Base-by-base conservation (phyloP, 2,113 vertebrate species). In the Ceyx melanurus region DNA sequence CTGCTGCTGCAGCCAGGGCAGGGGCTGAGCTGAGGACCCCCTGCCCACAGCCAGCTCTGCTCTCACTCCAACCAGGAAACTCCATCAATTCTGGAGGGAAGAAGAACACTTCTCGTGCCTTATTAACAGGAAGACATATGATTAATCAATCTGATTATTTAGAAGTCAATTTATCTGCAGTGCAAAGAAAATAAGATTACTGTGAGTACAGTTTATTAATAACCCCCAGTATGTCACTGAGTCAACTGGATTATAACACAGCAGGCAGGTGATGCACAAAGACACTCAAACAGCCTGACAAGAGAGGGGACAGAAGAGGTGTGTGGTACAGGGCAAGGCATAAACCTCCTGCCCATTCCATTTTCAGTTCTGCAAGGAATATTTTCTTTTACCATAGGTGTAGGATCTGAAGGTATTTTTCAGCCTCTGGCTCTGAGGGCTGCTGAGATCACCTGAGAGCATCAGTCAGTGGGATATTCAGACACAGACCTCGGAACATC, bases 161-260 rank as follows among this genome's bases (percentile, higher is more conserved):
- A 58, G 54, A 86, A 86, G 81, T 82, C 80, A 94, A 88, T 88
- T 96, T 93, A 73, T 93, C 83, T 79, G 37, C 77, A 90, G 73
- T 78, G 58, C 45, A 79, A 93, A 85, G 84, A 92, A 95, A 96
- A 96, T 92, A 84, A 94, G 77, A 90, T 94, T 95, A 93, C 48
- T 54, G 35, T 86, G 83, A 93, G 54, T 68, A 86, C 8, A 54
- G 62, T 81, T 86, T 92, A 85, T 85, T 94, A 94, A 76, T 94
- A 92, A 91, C 21, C 22, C 68, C 46, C 81, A 93, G 77, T 87
- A 89, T 96, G 92, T 19, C 91, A 88, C 88, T 84, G 86, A 92
- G 53, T 86, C 73, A 91, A 95, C 67, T 89, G 75, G 74, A 96
- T 96, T 93, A 91, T 76, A 91, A 89, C 92, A 70, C 86, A 92